Percentiles rank a stretch among this genome's conserved stretches.
phyloP scores from a whole-genome alignment of 2,888 invertebrate genomes.

The Macaria notata region DNA sequence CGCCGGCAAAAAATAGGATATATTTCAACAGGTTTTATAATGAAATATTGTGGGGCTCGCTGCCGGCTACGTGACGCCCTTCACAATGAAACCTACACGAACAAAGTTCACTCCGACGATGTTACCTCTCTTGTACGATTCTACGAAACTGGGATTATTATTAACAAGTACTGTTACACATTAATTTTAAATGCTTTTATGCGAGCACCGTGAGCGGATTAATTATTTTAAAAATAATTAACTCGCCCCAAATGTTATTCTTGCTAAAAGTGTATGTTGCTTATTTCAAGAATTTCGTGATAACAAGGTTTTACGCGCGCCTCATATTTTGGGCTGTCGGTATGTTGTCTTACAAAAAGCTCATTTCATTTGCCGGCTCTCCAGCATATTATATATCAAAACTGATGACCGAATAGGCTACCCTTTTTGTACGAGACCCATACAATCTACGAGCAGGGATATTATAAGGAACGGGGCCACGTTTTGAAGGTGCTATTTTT shows the following conservation, averaged over 20 bases:
- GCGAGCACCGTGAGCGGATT: slow-evolving; percentile 3
- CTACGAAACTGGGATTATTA: slow-evolving; percentile 6
- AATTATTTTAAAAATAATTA: slow-evolving; percentile 10
- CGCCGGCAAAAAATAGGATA: slow-evolving; percentile 43
- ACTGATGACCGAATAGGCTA: slow-evolving; percentile 39
- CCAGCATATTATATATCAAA: slow-evolving; percentile 17
- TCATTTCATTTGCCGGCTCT: not conserved
- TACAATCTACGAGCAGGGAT: slow-evolving; percentile 34
- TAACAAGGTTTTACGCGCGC: not conserved
- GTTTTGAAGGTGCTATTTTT: slow-evolving; percentile 71
- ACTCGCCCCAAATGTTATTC: not conserved
- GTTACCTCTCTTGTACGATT: not conserved
- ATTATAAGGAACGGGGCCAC: slow-evolving; percentile 56
- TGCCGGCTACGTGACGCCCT: slow-evolving; percentile 27
- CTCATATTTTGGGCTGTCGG: too few relatives aligned
- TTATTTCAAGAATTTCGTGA: too few relatives aligned
- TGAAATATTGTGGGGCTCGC: slow-evolving; percentile 29
- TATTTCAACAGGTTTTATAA: slow-evolving; percentile 47
- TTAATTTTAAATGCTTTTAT: slow-evolving; percentile 1
- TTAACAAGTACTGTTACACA: slow-evolving; percentile 4
- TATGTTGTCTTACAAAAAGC: not conserved
- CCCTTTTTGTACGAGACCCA: slow-evolving; percentile 45
- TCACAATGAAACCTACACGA: slow-evolving; percentile 10
- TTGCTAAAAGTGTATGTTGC: too few relatives aligned
- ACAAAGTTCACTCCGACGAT: slow-evolving; percentile 4